phyloP scores from a whole-genome alignment of 2,113 vertebrate genomes.

The Xerus inauris region DNA sequence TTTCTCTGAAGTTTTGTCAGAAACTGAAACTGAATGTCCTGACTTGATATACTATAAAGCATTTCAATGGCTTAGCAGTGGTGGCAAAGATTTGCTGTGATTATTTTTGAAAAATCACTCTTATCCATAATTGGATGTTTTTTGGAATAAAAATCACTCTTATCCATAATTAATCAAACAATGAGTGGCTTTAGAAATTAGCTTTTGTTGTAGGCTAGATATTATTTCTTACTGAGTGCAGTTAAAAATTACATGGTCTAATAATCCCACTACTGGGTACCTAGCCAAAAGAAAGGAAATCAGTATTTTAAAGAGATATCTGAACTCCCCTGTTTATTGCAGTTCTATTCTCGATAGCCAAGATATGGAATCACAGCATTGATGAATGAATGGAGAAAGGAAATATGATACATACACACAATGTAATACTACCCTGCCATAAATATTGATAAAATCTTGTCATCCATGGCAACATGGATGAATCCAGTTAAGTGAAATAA shows the following conservation, averaged over 20 bases:
- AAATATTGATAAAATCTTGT: background rate
- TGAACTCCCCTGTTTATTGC: background rate
- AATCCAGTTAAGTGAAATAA: background rate
- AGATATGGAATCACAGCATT: background rate
- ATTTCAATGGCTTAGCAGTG: no score
- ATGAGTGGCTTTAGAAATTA: background rate
- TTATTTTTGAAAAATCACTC: background rate
- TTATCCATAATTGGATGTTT: background rate
- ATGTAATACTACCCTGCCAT: background rate
- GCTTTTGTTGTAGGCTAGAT: background rate
- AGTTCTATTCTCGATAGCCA: background rate
- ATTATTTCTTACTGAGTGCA: background rate
- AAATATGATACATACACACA: background rate
- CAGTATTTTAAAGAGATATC: background rate
- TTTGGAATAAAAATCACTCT: background rate
- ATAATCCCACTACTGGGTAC: background rate
- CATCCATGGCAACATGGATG: background rate
- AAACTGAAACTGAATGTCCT: background rate
- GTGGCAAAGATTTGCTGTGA: background rate
- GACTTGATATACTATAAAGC: background rate
- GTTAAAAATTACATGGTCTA: background rate
- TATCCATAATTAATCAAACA: background rate
- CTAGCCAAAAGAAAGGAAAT: background rate
- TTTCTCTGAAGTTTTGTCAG: background rate
- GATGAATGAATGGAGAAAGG: background rate